These are phyloP conservation scores for Orussus abietinus DNA, from an alignment of 1,140 invertebrate species.

Conservation along the genomic window DNA sequence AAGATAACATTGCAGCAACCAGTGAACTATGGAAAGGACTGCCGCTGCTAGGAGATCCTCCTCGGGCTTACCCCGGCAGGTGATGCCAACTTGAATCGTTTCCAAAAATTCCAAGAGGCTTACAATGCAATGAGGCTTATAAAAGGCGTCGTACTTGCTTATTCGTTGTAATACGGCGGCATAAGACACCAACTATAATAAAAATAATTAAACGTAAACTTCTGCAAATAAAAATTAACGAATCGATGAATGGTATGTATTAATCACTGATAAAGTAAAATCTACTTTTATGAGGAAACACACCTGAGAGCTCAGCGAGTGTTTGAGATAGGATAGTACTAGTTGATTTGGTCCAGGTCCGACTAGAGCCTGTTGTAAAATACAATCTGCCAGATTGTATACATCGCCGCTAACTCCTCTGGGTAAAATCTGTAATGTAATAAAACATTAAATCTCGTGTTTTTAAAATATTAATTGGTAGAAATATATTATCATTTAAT, in stretches of 20 bases:
- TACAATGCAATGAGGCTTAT: slow-evolving; percentile 83
- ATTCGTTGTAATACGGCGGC: slow-evolving; percentile 83
- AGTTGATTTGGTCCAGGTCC: slow-evolving; percentile 87
- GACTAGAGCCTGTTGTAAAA: slow-evolving; percentile 87
- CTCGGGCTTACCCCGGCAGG: slow-evolving; percentile 73
- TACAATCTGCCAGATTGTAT: slow-evolving; percentile 87
- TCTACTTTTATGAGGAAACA: slow-evolving; percentile 6
- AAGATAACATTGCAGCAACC: slow-evolving; percentile 77
- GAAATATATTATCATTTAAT: neutral
- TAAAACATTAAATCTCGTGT: slow-evolving; percentile 9
- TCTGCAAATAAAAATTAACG: slow-evolving; percentile 1
- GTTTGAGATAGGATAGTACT: slow-evolving; percentile 87
- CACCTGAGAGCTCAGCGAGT: slow-evolving; percentile 81
- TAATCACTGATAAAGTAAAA: slow-evolving; percentile 2
- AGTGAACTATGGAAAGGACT: slow-evolving; percentile 71
- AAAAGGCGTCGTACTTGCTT: slow-evolving; percentile 83
- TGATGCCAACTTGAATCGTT: slow-evolving; percentile 69
- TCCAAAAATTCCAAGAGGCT: slow-evolving; percentile 83
- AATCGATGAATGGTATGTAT: neutral
- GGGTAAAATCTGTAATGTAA: slow-evolving; percentile 61
- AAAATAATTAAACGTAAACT: slow-evolving; percentile 16
- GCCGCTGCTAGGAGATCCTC: slow-evolving; percentile 73
- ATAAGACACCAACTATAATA: slow-evolving; percentile 75
- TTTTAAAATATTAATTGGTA: slow-evolving; percentile 2
- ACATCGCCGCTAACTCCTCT: slow-evolving; percentile 86